Conservation (phyloP, 1,140 invertebrate genomes). For the Laupala kohalensis region DNA sequence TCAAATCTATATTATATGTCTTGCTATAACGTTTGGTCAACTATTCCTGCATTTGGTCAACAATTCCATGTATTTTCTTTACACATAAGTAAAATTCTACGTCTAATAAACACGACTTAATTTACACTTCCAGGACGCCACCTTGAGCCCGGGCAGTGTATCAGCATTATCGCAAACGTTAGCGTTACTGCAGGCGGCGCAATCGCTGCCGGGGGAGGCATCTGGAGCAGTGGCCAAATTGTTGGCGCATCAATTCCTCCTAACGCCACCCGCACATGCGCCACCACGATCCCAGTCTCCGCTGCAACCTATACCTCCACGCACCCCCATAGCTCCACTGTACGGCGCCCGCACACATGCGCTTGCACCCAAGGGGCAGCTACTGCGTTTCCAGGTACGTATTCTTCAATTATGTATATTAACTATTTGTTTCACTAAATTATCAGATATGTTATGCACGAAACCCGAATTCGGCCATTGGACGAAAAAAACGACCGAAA, state of each 20-base stretch:
- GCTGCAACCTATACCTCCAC: neutral
- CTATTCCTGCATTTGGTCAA: too few relatives aligned
- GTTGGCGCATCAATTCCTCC: neutral
- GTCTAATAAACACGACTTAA: too few relatives aligned
- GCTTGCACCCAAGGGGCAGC: neutral
- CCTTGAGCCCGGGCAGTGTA: neutral
- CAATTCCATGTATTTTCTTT: too few relatives aligned
- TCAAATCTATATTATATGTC: too few relatives aligned
- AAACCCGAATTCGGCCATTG: too few relatives aligned
- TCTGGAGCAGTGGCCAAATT: neutral
- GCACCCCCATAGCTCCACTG: neutral
- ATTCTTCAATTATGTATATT: too few relatives aligned
- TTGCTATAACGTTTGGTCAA: too few relatives aligned
- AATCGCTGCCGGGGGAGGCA: conserved; percentile 1
- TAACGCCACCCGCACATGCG: neutral
- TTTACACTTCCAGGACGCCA: too few relatives aligned
- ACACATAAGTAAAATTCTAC: too few relatives aligned
- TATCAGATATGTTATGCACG: too few relatives aligned
- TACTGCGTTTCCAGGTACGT: neutral
- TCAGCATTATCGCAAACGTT: conserved; percentile 3
- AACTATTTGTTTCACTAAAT: too few relatives aligned
- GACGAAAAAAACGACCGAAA: too few relatives aligned
- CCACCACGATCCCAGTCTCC: neutral
- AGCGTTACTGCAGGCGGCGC: conserved; percentile 8
- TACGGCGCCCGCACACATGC: neutral